Evolutionary conservation across 2,888 invertebrate genomes (phyloP).

Genomic region (Rhingia rostrata): DNA sequence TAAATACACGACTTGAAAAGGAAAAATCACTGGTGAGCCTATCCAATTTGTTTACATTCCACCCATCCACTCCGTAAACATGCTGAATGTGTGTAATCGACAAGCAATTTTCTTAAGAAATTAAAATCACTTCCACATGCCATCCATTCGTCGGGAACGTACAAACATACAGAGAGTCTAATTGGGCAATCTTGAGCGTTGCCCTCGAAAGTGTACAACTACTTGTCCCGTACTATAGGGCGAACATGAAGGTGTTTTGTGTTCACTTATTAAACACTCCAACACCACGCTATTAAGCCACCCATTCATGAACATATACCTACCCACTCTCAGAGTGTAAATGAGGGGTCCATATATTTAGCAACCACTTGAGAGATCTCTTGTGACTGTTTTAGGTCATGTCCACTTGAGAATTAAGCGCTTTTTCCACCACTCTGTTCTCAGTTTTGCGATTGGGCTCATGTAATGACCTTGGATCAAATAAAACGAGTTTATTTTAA

Average conservation of each 20-base stretch:
- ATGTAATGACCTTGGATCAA: constrained; percentile 68
- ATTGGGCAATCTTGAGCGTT: constrained; percentile 41
- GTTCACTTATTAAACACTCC: constrained; percentile 12
- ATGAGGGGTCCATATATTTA: not conserved
- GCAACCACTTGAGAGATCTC: constrained; percentile 28
- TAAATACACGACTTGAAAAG: not conserved
- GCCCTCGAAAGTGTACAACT: constrained; percentile 10
- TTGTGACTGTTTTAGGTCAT: constrained; percentile 47
- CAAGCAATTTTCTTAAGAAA: constrained; percentile 2
- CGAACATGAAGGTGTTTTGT: constrained; percentile 7
- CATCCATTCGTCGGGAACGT: not conserved
- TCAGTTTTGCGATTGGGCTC: constrained; percentile 54
- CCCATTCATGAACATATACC: constrained; percentile 26
- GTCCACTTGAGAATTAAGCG: constrained; percentile 52
- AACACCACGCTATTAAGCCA: not conserved
- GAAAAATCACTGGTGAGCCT: constrained; percentile 5
- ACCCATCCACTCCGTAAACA: constrained; percentile 33
- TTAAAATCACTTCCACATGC: not conserved
- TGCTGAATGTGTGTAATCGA: constrained; percentile 24
- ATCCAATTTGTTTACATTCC: constrained; percentile 41
- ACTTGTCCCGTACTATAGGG: too few relatives aligned
- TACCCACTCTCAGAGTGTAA: not conserved
- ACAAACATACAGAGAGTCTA: constrained; percentile 7
- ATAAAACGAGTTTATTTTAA: constrained; percentile 27
- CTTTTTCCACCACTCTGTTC: constrained; percentile 19